Conservation (phyloP, 1,140 invertebrate genomes). For the Cydia amplana region DNA sequence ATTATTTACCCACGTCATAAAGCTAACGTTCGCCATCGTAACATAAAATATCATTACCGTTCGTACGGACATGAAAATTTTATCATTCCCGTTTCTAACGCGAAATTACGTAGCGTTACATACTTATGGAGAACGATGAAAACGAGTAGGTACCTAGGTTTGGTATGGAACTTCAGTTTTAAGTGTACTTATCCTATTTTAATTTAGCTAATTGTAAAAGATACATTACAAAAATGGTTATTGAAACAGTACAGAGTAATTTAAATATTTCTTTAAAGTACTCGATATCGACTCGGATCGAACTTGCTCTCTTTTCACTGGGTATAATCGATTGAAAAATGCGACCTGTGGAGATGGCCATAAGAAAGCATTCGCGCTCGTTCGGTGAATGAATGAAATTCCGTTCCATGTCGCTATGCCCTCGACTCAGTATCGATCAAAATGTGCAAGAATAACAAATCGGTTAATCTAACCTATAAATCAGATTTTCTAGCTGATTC, state of each 20-base stretch:
- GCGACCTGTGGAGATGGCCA: too few species aligned
- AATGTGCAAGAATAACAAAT: conserved; percentile 1
- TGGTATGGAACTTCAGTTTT: neutral
- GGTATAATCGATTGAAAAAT: too few species aligned
- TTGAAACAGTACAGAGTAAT: too few species aligned
- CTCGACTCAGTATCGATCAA: neutral
- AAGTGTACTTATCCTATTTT: neutral
- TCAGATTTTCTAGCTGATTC: conserved; percentile 8
- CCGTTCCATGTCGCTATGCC: neutral
- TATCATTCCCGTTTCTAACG: neutral
- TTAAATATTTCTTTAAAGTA: too few species aligned
- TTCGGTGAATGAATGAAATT: too few species aligned
- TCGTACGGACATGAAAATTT: conserved; percentile 2
- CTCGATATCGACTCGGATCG: too few species aligned
- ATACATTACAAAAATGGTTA: too few species aligned
- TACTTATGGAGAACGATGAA: neutral
- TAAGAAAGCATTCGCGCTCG: too few species aligned
- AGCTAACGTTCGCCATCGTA: conserved; percentile 2
- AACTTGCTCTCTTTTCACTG: too few species aligned
- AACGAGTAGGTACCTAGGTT: neutral
- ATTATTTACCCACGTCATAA: neutral
- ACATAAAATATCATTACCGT: conserved; percentile 13
- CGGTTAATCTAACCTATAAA: conserved; percentile 8
- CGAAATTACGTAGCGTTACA: neutral
- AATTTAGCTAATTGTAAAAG: too few species aligned